Evolutionary conservation across 2,888 invertebrate species (phyloP).

Genomic region (Saturnia pavonia): DNA sequence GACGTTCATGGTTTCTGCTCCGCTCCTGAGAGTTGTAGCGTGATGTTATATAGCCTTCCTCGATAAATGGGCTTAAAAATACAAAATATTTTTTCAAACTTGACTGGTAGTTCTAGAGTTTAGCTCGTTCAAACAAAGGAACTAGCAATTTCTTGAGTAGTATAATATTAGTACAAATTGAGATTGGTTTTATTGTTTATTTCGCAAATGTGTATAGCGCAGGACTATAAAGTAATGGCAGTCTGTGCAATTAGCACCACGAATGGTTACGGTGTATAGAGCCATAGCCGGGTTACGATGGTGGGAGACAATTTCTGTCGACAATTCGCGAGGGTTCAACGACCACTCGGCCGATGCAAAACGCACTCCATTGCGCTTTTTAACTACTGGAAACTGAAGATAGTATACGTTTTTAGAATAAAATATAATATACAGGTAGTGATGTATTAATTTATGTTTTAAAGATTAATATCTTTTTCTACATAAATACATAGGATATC

Average conservation of each 20-base stretch:
- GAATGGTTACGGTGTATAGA: slow-evolving; percentile 53
- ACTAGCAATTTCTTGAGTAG: no score
- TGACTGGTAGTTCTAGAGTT: no score
- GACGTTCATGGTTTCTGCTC: no score
- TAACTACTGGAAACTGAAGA: slow-evolving; percentile 43
- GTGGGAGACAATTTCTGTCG: slow-evolving; percentile 62
- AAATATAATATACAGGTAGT: background rate
- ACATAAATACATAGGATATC: background rate
- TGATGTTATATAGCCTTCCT: no score
- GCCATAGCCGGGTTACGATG: slow-evolving; percentile 56
- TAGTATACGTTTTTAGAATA: background rate
- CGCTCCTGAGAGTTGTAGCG: no score
- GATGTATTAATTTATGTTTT: no score
- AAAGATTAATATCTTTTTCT: no score
- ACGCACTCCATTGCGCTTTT: slow-evolving; percentile 40
- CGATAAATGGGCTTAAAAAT: no score
- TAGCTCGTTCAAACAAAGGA: no score
- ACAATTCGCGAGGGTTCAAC: slow-evolving; percentile 68
- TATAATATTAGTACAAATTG: no score
- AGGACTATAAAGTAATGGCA: slow-evolving; percentile 55
- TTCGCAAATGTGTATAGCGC: slow-evolving; percentile 26
- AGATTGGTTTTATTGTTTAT: no score
- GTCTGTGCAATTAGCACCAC: slow-evolving; percentile 60
- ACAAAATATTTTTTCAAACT: no score
- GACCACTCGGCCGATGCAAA: slow-evolving; percentile 52